Conservation (phyloP, 53 echinoderm and acorn worm species). For the Antedon mediterranea region DNA sequence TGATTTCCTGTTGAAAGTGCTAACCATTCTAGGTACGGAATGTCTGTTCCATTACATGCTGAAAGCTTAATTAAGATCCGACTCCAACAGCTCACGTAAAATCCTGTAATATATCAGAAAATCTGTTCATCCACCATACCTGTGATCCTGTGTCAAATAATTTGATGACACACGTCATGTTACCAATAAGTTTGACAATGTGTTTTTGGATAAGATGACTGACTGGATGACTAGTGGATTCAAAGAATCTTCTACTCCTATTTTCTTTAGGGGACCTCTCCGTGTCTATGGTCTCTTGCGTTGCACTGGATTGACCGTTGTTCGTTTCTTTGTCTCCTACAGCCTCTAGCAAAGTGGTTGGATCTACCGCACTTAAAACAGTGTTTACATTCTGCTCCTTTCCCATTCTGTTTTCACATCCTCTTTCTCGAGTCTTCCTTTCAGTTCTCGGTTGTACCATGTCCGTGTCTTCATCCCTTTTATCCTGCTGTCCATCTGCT, state of each 20-base stretch:
- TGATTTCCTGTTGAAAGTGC: neutral
- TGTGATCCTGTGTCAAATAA: neutral
- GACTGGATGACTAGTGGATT: neutral
- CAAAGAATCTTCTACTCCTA: neutral
- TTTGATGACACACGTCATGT: neutral
- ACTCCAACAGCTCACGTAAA: constrained; percentile 4
- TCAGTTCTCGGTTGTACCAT: neutral
- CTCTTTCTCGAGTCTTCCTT: neutral
- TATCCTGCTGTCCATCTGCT: neutral
- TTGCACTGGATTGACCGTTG: constrained; percentile 14
- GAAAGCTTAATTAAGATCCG: constrained; percentile 7
- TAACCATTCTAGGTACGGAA: constrained; percentile 14
- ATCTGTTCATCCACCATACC: too few species aligned
- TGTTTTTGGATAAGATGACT: constrained; percentile 1
- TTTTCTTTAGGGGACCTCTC: neutral
- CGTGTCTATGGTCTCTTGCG: neutral
- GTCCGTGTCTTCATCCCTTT: constrained; percentile 1
- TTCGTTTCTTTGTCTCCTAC: constrained; percentile 17
- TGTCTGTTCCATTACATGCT: constrained; percentile 22
- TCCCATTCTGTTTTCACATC: neutral
- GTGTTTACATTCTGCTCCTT: neutral
- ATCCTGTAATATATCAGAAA: neutral
- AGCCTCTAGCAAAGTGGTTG: constrained; percentile 3
- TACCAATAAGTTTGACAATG: constrained; percentile 9
- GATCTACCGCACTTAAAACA: neutral